Evolutionary conservation across 2,113 vertebrate species (phyloP).

Genomic region (Grammomys surdaster): DNA sequence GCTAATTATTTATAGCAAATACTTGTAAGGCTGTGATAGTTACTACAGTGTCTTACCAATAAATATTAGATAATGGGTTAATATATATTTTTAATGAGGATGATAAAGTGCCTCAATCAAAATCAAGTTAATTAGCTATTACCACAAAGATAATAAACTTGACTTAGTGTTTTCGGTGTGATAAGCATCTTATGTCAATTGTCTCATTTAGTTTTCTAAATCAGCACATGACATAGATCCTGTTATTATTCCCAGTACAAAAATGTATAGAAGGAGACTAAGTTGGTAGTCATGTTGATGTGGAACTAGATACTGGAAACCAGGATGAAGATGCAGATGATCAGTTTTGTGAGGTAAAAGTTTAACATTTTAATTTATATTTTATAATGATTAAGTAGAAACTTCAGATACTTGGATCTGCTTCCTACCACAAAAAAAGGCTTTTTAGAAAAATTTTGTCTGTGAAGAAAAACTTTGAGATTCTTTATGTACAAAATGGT

Average conservation of each 20-base stretch:
- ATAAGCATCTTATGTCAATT: conserved; percentile 49
- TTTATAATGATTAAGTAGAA: background rate
- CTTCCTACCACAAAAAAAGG: background rate
- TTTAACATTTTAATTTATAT: background rate
- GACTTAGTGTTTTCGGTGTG: conserved; percentile 28
- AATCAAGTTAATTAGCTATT: conserved; percentile 70
- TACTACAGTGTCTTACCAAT: conserved; percentile 47
- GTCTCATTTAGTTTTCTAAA: conserved; percentile 52
- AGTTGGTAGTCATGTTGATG: background rate
- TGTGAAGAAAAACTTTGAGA: background rate
- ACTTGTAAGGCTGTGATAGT: conserved; percentile 25
- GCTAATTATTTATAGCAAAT: conserved; percentile 70
- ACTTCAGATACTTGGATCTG: background rate
- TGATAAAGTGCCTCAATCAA: conserved; percentile 60
- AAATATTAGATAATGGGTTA: conserved; percentile 72
- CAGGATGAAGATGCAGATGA: background rate
- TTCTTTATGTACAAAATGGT: background rate
- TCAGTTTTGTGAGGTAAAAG: background rate
- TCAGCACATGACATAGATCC: background rate
- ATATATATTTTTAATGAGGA: conserved; percentile 66
- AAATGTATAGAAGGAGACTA: background rate
- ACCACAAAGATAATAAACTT: conserved; percentile 62
- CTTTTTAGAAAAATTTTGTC: background rate
- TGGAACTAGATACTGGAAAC: background rate
- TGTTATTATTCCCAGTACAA: background rate